A percentile compares a stretch with the other conserved stretches of the same genome.
phyloP scores from a whole-genome alignment of 1,140 invertebrate genomes.

The Linepithema humile region DNA sequence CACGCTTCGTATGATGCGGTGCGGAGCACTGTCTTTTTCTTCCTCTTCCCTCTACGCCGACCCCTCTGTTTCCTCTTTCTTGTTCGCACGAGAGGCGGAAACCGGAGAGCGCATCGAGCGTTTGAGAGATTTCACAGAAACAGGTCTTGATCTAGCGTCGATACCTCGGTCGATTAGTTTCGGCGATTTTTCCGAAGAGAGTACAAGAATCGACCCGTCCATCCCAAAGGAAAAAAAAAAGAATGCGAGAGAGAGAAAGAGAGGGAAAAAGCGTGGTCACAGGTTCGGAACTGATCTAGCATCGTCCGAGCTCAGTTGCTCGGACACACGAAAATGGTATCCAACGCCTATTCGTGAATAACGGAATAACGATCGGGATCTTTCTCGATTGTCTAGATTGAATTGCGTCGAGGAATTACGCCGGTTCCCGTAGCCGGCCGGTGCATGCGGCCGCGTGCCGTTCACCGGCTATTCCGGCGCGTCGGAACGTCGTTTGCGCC shows the following conservation, averaged over 20 bases:
- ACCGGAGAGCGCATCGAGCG: neutral
- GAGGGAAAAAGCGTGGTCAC: neutral
- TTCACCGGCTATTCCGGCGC: neutral
- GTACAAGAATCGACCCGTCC: too few species aligned
- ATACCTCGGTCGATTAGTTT: neutral
- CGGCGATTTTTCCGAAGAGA: neutral
- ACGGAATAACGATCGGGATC: too few species aligned
- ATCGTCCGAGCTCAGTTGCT: neutral
- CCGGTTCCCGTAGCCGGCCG: neutral
- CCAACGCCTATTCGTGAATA: constrained; percentile 14
- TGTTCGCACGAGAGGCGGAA: neutral
- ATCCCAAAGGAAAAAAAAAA: neutral
- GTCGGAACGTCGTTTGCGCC: constrained; percentile 17
- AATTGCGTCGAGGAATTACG: neutral
- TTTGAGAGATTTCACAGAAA: neutral
- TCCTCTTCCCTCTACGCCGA: too few species aligned
- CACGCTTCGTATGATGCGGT: neutral
- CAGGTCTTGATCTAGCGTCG: neutral
- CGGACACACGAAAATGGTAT: neutral
- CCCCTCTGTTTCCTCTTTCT: neutral
- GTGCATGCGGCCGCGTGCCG: neutral
- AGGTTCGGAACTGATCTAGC: neutral
- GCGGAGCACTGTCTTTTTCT: neutral
- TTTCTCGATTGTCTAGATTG: too few species aligned
- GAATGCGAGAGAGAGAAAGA: neutral